Base-by-base conservation (phyloP, 1,140 invertebrate species). In the Dendroctonus valens region DNA sequence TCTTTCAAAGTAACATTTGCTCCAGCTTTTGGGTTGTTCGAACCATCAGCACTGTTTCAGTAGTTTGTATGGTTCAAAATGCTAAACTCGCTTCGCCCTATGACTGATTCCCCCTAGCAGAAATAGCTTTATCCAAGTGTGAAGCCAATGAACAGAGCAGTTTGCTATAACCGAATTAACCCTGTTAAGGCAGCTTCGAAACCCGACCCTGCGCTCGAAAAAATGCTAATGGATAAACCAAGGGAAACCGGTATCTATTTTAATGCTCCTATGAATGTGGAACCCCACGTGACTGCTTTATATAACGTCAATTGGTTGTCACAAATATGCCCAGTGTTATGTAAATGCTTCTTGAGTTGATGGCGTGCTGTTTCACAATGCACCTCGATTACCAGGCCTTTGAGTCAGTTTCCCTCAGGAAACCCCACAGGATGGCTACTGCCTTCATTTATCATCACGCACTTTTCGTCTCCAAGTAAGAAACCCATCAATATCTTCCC, bases 231-330 rank as follows among this genome's bases (percentile, higher is more conserved):
- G 53, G 53, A 15, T 40, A 41, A 46, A 55, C 37, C 9, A 55
- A 59, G 58, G 41, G 60, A 66, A 50, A 68, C 67, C 72, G 72
- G 72, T 75, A 72, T 74, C 74, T 75, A 74, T 75, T 75, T 73
- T 70, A 68, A 70, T 73, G 70, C 72, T 70, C 71, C 68, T 70
- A 74, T 72, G 73, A 75, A 70, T 69, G 65, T 59, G 67, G 46
- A 53, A 71, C 74, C 74, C 74, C 74, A 75, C 73, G 74, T 75
- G 74, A 75, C 74, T 73, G 71, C 73, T 74, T 75, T 74, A 69
- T 75, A 50, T 57, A 59, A 71, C 72, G 74, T 75, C 74, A 75
- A 75, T 75, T 75, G 74, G 73, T 70, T 75, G 74, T 75, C 72
- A 75, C 74, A 74, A 75, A 75, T 75, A 70, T 68, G 70, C 48